Base-by-base conservation (phyloP, 2,888 invertebrate genomes). In the Apamea epomidion region DNA sequence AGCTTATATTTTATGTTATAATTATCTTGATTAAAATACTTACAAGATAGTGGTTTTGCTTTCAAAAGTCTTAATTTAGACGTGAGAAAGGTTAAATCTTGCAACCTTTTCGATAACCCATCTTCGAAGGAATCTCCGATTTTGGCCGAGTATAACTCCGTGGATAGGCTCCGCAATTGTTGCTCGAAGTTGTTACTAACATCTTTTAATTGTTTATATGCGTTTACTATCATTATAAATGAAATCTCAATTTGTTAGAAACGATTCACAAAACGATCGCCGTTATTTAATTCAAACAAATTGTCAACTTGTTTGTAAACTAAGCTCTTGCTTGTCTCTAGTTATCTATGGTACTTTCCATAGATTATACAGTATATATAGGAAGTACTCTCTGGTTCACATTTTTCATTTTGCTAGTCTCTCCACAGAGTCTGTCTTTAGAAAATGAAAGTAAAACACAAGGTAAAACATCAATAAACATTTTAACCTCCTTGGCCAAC, bases 11-110 rank as follows among this genome's bases (percentile, higher is more conserved):
- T 14, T 10, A 58, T n/a, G n/a, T 60, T 5, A 60, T 60, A 37
- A 60, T 25, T 58, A 58, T 25, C 25, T 58, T 25, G 25, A 25
- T 25, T 58, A 10, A 25, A 25, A 25, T 58, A 93, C 94, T 93
- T 88, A 96, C 96, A 85, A 32, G 94, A 89, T 68, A 92, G 25
- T 62, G 93, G 84, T 85, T 94, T 95, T 1, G 95, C 96, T 58
- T 92, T 92, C 70, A 97, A 88, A 42, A 96, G 89, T 72, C 93
- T 94, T 18, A 95, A 85, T 92, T 97, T 97, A 0, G 96, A 93
- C 2, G 92, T 93, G 78, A 93, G 92, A 12, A 96, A 86, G 1
- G 90, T 88, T 60, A 95, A 83, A 88, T 95, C 94, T 32, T 91
- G 90, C 29, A 94, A 81, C 88, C 94, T 96, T 76, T 95, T 95